phyloP scores from a whole-genome alignment of 1,140 invertebrate genomes.

The Sitodiplosis mosellana region DNA sequence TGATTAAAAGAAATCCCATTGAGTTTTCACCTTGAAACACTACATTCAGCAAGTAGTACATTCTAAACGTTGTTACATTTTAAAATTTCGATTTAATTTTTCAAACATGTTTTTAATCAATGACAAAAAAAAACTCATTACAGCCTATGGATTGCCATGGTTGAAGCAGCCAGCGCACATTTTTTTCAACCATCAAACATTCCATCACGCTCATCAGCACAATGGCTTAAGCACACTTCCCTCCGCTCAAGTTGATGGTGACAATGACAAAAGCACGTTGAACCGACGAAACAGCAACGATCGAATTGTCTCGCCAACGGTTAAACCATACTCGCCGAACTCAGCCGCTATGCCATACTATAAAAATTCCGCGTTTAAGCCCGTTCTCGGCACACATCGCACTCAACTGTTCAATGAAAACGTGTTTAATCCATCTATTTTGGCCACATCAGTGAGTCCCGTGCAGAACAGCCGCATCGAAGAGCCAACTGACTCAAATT shows the following conservation, averaged over 20 bases:
- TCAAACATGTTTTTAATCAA: too few species aligned
- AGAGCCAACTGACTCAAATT: too few species aligned
- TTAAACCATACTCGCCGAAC: background rate
- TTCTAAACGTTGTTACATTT: too few species aligned
- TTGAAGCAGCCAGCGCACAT: conserved; percentile 21
- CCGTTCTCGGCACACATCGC: conserved; percentile 23
- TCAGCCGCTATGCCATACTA: background rate
- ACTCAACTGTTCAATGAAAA: background rate
- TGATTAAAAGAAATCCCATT: too few species aligned
- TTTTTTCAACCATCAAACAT: background rate
- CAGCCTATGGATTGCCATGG: conserved; percentile 39
- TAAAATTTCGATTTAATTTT: too few species aligned
- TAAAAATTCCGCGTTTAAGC: conserved; percentile 44
- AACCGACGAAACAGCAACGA: background rate
- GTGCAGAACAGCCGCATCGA: too few species aligned
- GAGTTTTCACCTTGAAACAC: too few species aligned
- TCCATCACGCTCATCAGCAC: background rate
- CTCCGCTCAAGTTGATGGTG: background rate
- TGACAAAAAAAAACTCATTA: too few species aligned
- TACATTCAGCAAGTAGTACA: too few species aligned
- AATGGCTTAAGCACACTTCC: background rate
- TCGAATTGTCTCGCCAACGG: background rate
- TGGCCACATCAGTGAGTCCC: background rate
- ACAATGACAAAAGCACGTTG: background rate
- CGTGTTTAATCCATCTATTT: background rate